Conservation (phyloP, 2,113 vertebrate genomes). For the Istiophorus platypterus region DNA sequence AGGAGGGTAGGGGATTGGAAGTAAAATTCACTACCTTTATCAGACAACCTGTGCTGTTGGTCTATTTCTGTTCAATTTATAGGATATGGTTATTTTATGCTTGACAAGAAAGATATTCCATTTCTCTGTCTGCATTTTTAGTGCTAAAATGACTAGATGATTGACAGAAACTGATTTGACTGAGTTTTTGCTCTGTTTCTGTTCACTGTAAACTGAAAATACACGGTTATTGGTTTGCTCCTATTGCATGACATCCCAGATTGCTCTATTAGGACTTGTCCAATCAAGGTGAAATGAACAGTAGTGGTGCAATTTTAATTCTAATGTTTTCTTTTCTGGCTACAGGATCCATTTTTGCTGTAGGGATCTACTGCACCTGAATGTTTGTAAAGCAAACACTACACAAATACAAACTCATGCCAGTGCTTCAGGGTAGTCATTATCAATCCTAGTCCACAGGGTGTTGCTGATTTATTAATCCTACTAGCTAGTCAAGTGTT, state of each 20-base stretch:
- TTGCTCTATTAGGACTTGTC: too few relatives aligned
- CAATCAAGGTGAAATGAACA: too few relatives aligned
- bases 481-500: not conserved
- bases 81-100: not conserved
- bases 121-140: not conserved
- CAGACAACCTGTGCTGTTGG: conserved; percentile 5
- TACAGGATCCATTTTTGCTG: not conserved
- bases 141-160: not conserved
- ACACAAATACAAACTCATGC: not conserved
- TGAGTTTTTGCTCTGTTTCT: not conserved
- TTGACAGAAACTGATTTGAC: not conserved
- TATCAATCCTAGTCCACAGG: conserved; percentile 15
- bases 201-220: too few relatives aligned
- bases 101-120: not conserved
- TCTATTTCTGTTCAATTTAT: not conserved
- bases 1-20: not conserved
- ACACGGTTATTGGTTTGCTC: too few relatives aligned
- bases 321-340: not conserved
- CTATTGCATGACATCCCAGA: too few relatives aligned
- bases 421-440: conserved; percentile 13
- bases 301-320: not conserved
- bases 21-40: conserved; percentile 5
- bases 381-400: conserved; percentile 17
- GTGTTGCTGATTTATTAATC: not conserved
- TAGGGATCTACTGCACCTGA: not conserved